These are phyloP conservation scores for Philereme transversata DNA, from an alignment of 2,888 invertebrate species.

Conservation along the genomic window DNA sequence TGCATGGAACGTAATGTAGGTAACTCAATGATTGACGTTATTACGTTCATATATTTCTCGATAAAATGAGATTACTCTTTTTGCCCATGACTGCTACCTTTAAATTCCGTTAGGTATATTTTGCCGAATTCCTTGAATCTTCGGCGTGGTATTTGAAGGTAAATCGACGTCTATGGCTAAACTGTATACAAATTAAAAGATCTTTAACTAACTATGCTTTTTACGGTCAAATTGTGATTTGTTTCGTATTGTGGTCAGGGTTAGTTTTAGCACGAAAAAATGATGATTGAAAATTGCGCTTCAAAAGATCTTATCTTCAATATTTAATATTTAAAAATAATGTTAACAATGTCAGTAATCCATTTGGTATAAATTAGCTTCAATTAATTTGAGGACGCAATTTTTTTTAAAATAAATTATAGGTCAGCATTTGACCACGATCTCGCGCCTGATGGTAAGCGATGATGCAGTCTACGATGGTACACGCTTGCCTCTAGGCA, in stretches of 20 bases:
- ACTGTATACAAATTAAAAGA: conserved; percentile 36
- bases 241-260: conserved; percentile 53
- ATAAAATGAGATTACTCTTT: conserved; percentile 25
- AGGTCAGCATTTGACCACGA: too few species aligned
- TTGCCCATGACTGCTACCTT: conserved; percentile 12
- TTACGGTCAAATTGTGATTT: conserved; percentile 50
- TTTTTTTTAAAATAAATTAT: too few species aligned
- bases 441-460: too few species aligned
- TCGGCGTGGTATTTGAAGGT: conserved; percentile 9
- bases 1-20: background rate
- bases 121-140: conserved; percentile 5
- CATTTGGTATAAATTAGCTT: background rate
- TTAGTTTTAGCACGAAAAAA: conserved; percentile 44
- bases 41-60: conserved; percentile 22
- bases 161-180: conserved; percentile 25
- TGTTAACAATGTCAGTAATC: background rate
- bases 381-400: too few species aligned
- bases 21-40: conserved; percentile 25
- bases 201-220: conserved; percentile 39
- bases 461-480: too few species aligned
- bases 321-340: too few species aligned
- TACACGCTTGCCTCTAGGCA: too few species aligned
- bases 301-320: too few species aligned
- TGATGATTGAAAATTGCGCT: too few species aligned
- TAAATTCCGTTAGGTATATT: conserved; percentile 6